These are phyloP conservation scores for Vidua chalybeata DNA, from an alignment of 2,113 vertebrate species.

Conservation along the genomic window DNA sequence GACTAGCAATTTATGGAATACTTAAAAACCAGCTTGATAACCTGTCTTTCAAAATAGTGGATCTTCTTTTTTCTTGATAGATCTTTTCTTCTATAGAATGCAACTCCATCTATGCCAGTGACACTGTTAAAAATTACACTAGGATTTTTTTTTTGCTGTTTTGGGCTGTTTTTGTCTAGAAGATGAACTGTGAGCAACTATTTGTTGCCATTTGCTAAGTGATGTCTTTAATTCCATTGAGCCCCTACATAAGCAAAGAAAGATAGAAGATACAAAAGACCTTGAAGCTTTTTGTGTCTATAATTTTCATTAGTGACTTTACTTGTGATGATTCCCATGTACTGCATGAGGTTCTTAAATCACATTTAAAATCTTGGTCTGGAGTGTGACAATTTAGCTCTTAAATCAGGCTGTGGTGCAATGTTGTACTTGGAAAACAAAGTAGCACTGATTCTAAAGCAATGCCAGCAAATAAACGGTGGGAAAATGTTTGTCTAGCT, in stretches of 20 bases:
- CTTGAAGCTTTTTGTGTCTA: background rate
- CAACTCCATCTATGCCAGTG: background rate
- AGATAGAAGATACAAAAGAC: background rate
- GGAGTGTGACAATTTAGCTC: background rate
- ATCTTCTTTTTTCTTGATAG: background rate
- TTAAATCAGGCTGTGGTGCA: background rate
- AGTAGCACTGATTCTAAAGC: constrained; percentile 29
- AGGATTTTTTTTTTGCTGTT: fast-evolving
- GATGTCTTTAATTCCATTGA: background rate
- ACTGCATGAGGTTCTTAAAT: background rate
- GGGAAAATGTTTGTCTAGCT: background rate
- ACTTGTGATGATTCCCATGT: background rate
- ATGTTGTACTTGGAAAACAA: constrained; percentile 9
- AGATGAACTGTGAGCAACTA: background rate
- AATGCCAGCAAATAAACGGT: constrained; percentile 27
- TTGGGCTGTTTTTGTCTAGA: background rate
- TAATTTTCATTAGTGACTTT: background rate
- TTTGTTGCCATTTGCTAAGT: background rate
- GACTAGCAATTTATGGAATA: background rate
- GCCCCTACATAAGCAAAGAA: background rate
- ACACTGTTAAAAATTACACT: background rate
- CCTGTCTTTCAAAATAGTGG: background rate
- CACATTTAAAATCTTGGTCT: background rate
- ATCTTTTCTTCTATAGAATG: background rate
- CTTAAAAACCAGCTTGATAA: background rate